Evolutionary conservation across 2,888 invertebrate species (phyloP), one percentile per base, ranked within the genome.

Genomic region (Cheilosia impressa): DNA sequence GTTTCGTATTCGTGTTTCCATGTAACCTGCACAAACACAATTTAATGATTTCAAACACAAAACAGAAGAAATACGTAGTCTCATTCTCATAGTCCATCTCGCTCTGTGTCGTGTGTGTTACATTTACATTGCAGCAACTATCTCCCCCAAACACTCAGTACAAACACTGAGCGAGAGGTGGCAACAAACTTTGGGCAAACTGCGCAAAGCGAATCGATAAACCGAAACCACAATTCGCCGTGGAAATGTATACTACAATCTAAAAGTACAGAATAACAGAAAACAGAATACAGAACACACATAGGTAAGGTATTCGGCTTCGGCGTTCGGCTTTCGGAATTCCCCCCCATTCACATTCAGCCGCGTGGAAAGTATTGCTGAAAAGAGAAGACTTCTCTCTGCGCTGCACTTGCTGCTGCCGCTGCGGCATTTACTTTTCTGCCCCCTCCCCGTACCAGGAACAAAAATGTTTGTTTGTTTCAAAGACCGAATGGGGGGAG

Each of bases 201-300:
- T 85, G 85, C 85, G 85, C 85, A 85, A 76, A 85, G 76, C 80
- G 62, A 85, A 85, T 85, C 85, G 85, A 85, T 85, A 85, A 77
- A 81, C 68, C 69, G 69, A 84, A 83, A 65, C 69, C 82, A 71
- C 82, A 71, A 76, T 81, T 76, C 63, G 57, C 62, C 41, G 52
- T 63, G 47, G 17, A 17, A 17, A 31, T 2, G 31, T 31, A 31
- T 31, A 31, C 31, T 17, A 9, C 19, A 17, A 38, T 9, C 9
- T 31, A 38, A 3, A 1, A 13, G 13, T 38, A 38, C 38, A 38
- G 13, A 13, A 34, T 34, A 24, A 31, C 31, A 31, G 31, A 24
- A 31, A 7, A 31, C 31, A 31, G 31, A 31, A 31, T 31, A 7
- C 31, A 2, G 2, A 7, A 31, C 2, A 31, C 0, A 9, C 0